These are phyloP conservation scores for Leptinotarsa lineolata DNA, from an alignment of 1,140 invertebrate species.

Conservation along the genomic window DNA sequence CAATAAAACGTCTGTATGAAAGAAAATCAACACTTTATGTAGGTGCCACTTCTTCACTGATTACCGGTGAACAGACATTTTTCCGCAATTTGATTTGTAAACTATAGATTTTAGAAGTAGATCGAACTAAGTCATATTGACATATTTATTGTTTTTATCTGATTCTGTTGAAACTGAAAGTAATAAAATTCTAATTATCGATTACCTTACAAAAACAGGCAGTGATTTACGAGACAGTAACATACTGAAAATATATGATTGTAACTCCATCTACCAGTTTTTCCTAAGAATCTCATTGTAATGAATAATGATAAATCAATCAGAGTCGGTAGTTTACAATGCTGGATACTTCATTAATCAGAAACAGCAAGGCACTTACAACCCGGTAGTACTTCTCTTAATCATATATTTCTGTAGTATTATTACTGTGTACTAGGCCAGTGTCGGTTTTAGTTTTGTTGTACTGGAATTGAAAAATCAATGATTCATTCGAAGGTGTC, in stretches of 20 bases:
- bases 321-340: conserved; percentile 2
- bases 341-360: conserved; percentile 10
- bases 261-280: conserved; percentile 2
- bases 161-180: neutral
- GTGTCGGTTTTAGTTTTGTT: neutral
- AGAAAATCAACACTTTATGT: too few species aligned
- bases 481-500: too few species aligned
- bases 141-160: neutral
- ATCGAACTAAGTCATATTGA: neutral
- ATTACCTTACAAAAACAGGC: neutral
- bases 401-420: conserved; percentile 12
- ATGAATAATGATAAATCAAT: conserved; percentile 16
- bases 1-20: too few species aligned
- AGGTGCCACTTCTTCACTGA: too few species aligned
- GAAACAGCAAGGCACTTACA: neutral
- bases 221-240: neutral
- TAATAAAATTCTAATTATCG: neutral
- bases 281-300: neutral
- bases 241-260: neutral
- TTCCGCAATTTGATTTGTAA: too few species aligned
- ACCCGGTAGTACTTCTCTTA: conserved; percentile 15
- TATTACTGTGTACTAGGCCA: neutral
- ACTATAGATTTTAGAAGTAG: too few species aligned
- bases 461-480: neutral
- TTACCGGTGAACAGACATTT: too few species aligned